phyloP scores from a whole-genome alignment of 1,140 invertebrate species.

The Diorhabda carinulata region DNA sequence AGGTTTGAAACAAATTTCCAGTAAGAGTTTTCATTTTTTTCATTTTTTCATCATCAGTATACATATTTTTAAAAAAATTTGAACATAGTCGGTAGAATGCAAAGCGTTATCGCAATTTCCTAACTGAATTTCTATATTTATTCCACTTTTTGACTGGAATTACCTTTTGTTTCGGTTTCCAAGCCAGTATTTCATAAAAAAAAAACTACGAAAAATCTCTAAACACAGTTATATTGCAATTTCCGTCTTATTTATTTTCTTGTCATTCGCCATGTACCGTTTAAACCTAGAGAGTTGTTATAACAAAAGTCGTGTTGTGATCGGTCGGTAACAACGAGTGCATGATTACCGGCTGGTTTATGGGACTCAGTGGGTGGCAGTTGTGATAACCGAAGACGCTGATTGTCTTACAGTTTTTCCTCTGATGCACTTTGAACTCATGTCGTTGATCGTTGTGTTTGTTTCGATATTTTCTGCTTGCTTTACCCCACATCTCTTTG shows the following conservation, averaged over 20 bases:
- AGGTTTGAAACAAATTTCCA: too few relatives aligned
- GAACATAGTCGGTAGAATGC: too few relatives aligned
- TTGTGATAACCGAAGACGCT: slow-evolving; percentile 29
- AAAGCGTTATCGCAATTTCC: too few relatives aligned
- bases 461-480: slow-evolving; percentile 24
- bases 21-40: too few relatives aligned
- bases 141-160: too few relatives aligned
- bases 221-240: slow-evolving; percentile 25
- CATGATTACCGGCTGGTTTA: slow-evolving; percentile 40
- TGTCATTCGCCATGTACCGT: slow-evolving; percentile 12
- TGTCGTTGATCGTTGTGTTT: slow-evolving; percentile 19
- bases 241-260: slow-evolving; percentile 29
- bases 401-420: slow-evolving; percentile 32
- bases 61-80: too few relatives aligned
- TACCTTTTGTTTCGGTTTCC: too few relatives aligned
- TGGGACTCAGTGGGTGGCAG: slow-evolving; percentile 38
- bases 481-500: slow-evolving; percentile 12
- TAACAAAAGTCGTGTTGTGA: slow-evolving; percentile 34
- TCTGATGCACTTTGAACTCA: slow-evolving; percentile 25
- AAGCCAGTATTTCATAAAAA: too few relatives aligned
- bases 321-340: slow-evolving; percentile 35
- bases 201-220: too few relatives aligned
- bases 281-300: slow-evolving; percentile 36
- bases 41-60: too few relatives aligned
- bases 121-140: too few relatives aligned